Evolutionary conservation across 2,113 vertebrate genomes (phyloP).

Genomic region (Argyrosomus japonicus): DNA sequence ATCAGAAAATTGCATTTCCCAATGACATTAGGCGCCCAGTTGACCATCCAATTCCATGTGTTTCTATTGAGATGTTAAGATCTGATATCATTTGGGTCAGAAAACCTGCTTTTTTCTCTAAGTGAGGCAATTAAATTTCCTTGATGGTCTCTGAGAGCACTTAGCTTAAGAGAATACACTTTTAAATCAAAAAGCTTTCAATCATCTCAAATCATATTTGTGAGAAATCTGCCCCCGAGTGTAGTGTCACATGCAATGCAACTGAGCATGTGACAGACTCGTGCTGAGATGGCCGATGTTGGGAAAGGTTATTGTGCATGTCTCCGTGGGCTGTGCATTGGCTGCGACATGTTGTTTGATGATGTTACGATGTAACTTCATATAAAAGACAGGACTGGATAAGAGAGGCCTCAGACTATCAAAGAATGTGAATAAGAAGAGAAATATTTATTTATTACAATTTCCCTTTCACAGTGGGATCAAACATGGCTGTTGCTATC

Average conservation of each 20-base stretch:
- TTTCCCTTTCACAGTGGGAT: constrained; percentile 1
- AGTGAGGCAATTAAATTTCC: constrained; percentile 99
- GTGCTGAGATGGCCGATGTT: constrained; percentile 88
- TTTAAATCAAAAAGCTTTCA: constrained; percentile 99
- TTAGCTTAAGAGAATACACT: constrained; percentile 99
- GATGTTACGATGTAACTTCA: constrained; percentile 75
- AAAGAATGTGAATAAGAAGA: constrained; percentile 21
- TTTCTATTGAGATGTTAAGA: constrained; percentile 98
- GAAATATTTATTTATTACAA: neutral
- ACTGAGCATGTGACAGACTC: constrained; percentile 92
- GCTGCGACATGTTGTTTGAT: constrained; percentile 90
- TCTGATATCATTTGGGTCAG: constrained; percentile 99
- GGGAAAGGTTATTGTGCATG: constrained; percentile 90
- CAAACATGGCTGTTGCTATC: constrained; percentile 6
- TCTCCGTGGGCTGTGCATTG: constrained; percentile 88
- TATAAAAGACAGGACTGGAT: constrained; percentile 52
- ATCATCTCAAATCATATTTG: constrained; percentile 99
- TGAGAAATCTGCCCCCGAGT: constrained; percentile 90
- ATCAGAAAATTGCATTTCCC: constrained; percentile 98
- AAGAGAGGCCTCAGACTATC: constrained; percentile 3
- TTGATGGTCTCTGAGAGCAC: constrained; percentile 97
- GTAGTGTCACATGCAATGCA: constrained; percentile 91
- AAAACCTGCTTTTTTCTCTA: constrained; percentile 89
- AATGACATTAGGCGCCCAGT: constrained; percentile 96
- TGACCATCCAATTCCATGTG: constrained; percentile 97